Evolutionary conservation across 2,888 invertebrate species (phyloP), one percentile per base, ranked within the genome.

Genomic region (Macaria notata): DNA sequence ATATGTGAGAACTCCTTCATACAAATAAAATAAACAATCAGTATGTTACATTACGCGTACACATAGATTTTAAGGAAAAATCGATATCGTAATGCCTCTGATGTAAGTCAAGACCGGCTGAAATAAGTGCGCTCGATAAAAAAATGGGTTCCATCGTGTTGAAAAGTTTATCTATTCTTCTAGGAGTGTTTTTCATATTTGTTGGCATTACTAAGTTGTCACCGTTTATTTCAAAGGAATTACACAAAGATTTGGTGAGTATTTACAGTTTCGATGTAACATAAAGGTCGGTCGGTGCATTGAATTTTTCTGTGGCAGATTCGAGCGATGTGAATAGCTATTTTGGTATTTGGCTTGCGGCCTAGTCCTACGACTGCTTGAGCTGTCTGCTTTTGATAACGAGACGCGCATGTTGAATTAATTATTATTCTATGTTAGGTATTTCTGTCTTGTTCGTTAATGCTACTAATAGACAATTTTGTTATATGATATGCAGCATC

Each of bases 201-300:
- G 97, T 98, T 68, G 98, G 98, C 59, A 95, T 96, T 59, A 95
- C 98, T 78, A 98, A 98, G 92, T 88, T 98, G 64, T 96, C 98
- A 63, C 97, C 98, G 67, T 94, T 95, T 73, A 94, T 98, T 68
- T 98, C 97, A 75, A 97, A 97, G 92, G 98, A 98, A 88, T 94
- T 98, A 64, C 98, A 98, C 86, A 98, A 97, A 93, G 98, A 98
- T 92, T 94, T 98, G 95, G 98, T 98, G 88, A 95, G 96, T 82
- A 56, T 56, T 46, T 64, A 52, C 55, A 56, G 56, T 63, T 60
- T 49, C 59, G 49, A 57, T 62, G 44, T 54, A 63, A 45, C 61
- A 71, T 66, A 78, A 85, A 86, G 86, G 83, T 87, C 84, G 81
- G 71, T 76, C 71, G 73, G 72, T 86, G 84, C 83, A 85, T 79